These are phyloP conservation scores for Notarius lentiginosus DNA, from an alignment of 2,113 vertebrate species.

Conservation along the genomic window DNA sequence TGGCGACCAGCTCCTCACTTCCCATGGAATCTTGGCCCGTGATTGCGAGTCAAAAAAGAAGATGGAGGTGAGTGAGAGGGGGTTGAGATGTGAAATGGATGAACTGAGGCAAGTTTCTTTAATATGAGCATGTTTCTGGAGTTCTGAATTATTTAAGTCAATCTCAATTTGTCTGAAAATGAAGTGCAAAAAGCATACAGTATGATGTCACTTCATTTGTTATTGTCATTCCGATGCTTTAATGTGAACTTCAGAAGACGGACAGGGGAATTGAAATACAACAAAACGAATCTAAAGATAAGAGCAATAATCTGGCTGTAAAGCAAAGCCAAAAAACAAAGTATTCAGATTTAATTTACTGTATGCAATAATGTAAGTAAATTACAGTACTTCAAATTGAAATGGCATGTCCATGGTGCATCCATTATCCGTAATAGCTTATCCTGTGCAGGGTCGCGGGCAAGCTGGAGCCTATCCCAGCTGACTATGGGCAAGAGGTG, in stretches of 20 bases:
- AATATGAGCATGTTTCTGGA: constrained; percentile 27
- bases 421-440: no score
- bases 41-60: constrained; percentile 26
- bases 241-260: neutral
- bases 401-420: neutral
- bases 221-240: neutral
- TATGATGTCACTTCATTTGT: constrained; percentile 16
- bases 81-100: constrained; percentile 50
- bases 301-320: neutral
- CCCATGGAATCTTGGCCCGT: constrained; percentile 67
- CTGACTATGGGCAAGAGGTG: no score
- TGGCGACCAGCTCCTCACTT: constrained; percentile 57
- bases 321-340: neutral
- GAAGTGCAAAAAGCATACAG: constrained; percentile 15
- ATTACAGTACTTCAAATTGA: neutral
- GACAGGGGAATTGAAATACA: neutral
- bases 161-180: constrained; percentile 3
- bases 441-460: no score
- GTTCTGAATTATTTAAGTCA: constrained; percentile 25
- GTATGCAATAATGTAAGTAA: neutral
- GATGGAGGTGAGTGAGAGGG: constrained; percentile 19
- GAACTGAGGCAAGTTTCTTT: constrained; percentile 55
- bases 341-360: neutral
- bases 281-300: neutral
- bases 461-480: no score